phyloP scores from a whole-genome alignment of 2,797 vertebrate genomes.

The Anomalospiza imberbis region DNA sequence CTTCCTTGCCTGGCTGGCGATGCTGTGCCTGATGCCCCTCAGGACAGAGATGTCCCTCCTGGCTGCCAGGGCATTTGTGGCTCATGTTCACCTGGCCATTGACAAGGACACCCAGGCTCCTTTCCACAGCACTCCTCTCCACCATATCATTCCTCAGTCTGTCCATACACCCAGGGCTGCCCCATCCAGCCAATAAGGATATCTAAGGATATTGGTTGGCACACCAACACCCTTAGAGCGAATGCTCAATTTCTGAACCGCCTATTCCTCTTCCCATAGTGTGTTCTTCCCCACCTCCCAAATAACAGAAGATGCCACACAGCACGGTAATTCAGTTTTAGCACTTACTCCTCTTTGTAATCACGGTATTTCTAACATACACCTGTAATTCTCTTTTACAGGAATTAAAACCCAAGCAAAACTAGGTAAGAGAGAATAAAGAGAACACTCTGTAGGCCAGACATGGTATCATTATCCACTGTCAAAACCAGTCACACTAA shows the following conservation, averaged over 20 bases:
- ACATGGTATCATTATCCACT: neutral
- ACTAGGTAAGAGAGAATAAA: neutral
- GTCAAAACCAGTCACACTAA: neutral
- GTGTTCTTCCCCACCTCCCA: accelerated
- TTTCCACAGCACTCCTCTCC: neutral
- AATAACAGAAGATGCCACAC: accelerated
- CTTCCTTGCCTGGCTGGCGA: accelerated
- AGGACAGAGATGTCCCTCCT: neutral
- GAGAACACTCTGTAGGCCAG: neutral
- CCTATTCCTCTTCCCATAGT: neutral
- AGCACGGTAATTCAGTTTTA: neutral
- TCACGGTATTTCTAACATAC: neutral
- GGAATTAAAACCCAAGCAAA: neutral
- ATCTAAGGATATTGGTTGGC: neutral
- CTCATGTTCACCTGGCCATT: accelerated
- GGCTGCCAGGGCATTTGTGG: neutral
- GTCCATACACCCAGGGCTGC: neutral
- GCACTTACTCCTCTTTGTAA: neutral
- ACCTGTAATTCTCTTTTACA: neutral
- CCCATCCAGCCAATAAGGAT: neutral
- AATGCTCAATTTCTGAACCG: neutral
- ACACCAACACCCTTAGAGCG: neutral
- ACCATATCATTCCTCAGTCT: neutral
- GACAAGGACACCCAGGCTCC: accelerated
- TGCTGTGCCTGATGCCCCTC: neutral